These are phyloP conservation scores for Vulpes ferrilata DNA, from an alignment of 2,113 vertebrate genomes.

Conservation along the genomic window DNA sequence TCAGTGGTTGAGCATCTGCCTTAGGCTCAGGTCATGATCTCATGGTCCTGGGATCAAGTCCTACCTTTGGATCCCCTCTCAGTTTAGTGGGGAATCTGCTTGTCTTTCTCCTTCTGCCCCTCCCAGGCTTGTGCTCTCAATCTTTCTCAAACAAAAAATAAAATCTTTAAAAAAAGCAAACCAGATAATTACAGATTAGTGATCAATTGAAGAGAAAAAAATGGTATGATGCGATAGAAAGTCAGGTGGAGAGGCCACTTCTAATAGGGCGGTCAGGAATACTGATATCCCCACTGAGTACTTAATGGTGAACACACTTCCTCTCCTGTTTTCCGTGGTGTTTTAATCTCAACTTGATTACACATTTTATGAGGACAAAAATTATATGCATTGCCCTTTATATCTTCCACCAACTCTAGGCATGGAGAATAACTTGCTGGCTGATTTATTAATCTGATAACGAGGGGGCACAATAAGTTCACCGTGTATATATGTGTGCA, in stretches of 20 bases:
- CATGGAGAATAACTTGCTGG: background rate
- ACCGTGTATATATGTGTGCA: no score
- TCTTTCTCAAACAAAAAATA: background rate
- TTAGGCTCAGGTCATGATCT: background rate
- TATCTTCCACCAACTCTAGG: background rate
- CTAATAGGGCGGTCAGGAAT: background rate
- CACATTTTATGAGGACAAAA: background rate
- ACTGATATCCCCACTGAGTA: background rate
- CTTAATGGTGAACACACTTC: background rate
- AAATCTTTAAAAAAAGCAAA: background rate
- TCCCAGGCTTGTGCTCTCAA: background rate
- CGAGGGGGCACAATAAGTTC: background rate
- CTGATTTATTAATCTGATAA: constrained; percentile 56
- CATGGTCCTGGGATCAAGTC: background rate
- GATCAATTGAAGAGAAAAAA: background rate
- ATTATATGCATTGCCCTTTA: background rate
- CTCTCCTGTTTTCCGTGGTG: background rate
- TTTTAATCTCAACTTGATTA: constrained; percentile 37
- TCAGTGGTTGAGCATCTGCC: background rate
- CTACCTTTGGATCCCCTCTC: background rate
- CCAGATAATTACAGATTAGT: background rate
- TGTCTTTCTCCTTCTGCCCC: background rate
- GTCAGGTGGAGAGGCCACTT: background rate
- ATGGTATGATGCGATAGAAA: background rate
- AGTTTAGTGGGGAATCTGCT: background rate